Evolutionary conservation across 2,113 vertebrate species (phyloP), one percentile per base, ranked within the genome.

Genomic region (Centropus bengalensis): DNA sequence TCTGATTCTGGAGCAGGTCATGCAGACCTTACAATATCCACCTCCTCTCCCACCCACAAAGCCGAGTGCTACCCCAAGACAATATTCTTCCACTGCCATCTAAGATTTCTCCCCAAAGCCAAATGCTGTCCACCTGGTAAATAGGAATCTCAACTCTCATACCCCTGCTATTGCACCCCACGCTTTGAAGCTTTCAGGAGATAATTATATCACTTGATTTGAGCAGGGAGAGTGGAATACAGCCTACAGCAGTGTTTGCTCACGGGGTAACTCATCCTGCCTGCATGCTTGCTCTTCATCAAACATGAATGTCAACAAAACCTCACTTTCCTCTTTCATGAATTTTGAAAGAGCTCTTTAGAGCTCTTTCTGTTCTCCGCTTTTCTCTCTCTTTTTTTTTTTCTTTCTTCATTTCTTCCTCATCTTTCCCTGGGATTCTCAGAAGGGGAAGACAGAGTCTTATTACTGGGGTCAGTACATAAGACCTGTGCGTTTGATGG

Each of bases 291-390:
- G 84, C 76, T 96, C 96, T 92, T 96, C 96, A 96, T 97, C 97
- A 97, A 97, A 97, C 96, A 94, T 91, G 96, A 97, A 97, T 97
- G 93, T 91, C 96, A 96, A 97, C 97, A 96, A 97, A 98, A 92
- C 81, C 94, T 96, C 86, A 26, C 88, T 96, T 96, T 94, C 82
- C 76, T 84, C 80, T 30, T 81, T 95, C 97, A 97, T 95, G 92
- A 97, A 98, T 97, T 97, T 96, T 96, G 94, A 96, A 97, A 96
- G 91, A 96, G 82, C n/a, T 66, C 67, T 91, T 86, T 90, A 96
- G 91, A 96, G 82, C n/a, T 66, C 67, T 91, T 86, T 90, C 77
- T 95, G 56, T 2, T 60, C 90, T 55, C 12, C 54, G 1, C 5
- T 70, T 40, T 18, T 2, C 40, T 55, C 6, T n/a, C 19, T 14